Conservation (phyloP, 2,888 invertebrate genomes). For the Anorthoa munda region DNA sequence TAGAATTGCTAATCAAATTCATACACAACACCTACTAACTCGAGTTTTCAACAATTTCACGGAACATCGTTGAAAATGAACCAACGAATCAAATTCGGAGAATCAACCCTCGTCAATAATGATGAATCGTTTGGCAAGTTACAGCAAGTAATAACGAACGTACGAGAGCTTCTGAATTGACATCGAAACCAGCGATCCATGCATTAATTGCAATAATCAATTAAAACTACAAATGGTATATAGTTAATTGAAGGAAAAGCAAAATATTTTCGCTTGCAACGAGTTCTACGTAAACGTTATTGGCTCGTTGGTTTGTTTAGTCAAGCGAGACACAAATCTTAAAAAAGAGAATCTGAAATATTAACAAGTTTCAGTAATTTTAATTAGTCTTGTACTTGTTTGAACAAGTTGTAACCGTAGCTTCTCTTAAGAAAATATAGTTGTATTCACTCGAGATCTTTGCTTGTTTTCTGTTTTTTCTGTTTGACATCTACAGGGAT, state of each 20-base stretch:
- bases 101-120: background rate
- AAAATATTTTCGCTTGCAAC: slow-evolving; percentile 19
- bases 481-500: slow-evolving; percentile 44
- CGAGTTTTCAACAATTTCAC: background rate
- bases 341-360: slow-evolving; percentile 35
- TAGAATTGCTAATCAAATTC: background rate
- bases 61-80: background rate
- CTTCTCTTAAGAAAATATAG: slow-evolving; percentile 25
- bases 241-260: slow-evolving; percentile 15
- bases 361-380: slow-evolving; percentile 52
- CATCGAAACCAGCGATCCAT: slow-evolving; percentile 23
- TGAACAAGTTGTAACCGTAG: slow-evolving; percentile 53
- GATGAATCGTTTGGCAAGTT: slow-evolving; percentile 14
- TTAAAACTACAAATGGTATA: slow-evolving; percentile 22
- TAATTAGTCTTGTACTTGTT: slow-evolving; percentile 50
- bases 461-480: slow-evolving; percentile 50
- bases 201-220: slow-evolving; percentile 20
- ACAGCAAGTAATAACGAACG: slow-evolving; percentile 14
- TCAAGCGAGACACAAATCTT: slow-evolving; percentile 35
- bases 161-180: slow-evolving; percentile 21
- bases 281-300: background rate
- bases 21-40: background rate
- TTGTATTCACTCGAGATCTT: slow-evolving; percentile 27
- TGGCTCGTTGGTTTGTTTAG: slow-evolving; percentile 17
- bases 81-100: slow-evolving; percentile 12